Base-by-base conservation (phyloP, 2,797 vertebrate species). In the Lycodopsis pacificus region DNA sequence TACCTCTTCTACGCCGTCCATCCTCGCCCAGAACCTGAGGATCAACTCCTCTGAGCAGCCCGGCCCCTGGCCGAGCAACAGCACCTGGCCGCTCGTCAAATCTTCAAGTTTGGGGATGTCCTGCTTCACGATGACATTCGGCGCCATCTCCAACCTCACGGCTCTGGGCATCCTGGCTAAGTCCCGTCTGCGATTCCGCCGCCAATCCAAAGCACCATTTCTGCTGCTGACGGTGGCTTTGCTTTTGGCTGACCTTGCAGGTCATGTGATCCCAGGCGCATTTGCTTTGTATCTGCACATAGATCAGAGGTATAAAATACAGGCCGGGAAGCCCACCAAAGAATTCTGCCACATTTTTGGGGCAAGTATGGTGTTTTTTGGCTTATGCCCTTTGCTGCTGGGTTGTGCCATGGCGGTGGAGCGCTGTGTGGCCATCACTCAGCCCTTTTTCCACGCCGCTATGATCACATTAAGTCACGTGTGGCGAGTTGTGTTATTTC, bases 331-430 rank as follows among this genome's bases (percentile, higher is more conserved):
- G 17, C 76, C 85, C 2, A 65, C 48, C 3, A 44, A 64, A 4
- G 13, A 17, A 22, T 90, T 94, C 61, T 95, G 95, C 70, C 80
- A 92, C 25, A 46, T 94, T 11, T 94, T 95, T 65, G 95, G 95
- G 9, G 87, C 91, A 19, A 90, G 89, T 80, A 94, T 95, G 94
- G 92, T 95, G 58, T 96, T 95, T 83, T 95, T 95, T 48, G 95
- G 95, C 46, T 77, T 95, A 20, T 94, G 89, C 63, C 85, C 94
- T 27, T 85, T 95, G 57, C 81, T 95, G 42, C 70, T 95, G 4
- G 91, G 93, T 14, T 91, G 92, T 20, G 92, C 89, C n/a, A 94
- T 96, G 95, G 94, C 95, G 4, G 79, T 94, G 27, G 94, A 95
- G 80, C 92, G 93, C 27, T 94, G 90, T 61, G 36, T 95, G n/a